Evolutionary conservation across 2,113 vertebrate species (phyloP).

Genomic region (Lanius ludovicianus): DNA sequence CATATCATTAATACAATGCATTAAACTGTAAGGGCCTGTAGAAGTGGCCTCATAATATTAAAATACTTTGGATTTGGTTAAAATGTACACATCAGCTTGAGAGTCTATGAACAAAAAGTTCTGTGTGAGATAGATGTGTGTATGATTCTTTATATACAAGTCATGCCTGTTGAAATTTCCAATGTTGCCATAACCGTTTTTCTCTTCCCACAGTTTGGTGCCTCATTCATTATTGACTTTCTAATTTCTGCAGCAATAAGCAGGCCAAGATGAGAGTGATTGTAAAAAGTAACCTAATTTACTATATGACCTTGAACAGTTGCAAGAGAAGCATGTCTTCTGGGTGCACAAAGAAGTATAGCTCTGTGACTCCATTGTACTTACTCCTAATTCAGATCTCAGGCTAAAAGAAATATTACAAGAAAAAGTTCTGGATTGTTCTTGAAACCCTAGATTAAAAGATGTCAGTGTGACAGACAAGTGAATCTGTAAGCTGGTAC

Average conservation of each 20-base stretch:
- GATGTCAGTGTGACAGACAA: not conserved
- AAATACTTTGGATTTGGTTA: not conserved
- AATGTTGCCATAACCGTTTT: not conserved
- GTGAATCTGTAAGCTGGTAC: not conserved
- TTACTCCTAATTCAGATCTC: not conserved
- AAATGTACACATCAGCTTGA: not conserved
- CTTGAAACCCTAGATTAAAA: not conserved
- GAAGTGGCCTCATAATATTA: not conserved
- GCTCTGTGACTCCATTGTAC: not conserved
- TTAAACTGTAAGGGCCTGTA: not conserved
- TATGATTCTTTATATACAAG: not conserved
- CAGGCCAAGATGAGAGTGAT: not conserved
- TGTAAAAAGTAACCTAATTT: not conserved
- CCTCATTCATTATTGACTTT: conserved; percentile 45
- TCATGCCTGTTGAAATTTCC: not conserved
- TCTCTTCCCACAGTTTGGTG: not conserved
- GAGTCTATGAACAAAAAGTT: not conserved
- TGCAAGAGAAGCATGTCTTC: not conserved
- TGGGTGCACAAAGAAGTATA: not conserved
- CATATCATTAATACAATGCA: not conserved
- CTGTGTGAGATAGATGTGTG: not conserved
- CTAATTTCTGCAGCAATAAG: conserved; percentile 19
- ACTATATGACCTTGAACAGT: not conserved
- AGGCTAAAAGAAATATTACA: not conserved
- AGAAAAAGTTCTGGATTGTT: not conserved